Conservation (phyloP, 2,113 vertebrate genomes). For the Pterocles burchelli region DNA sequence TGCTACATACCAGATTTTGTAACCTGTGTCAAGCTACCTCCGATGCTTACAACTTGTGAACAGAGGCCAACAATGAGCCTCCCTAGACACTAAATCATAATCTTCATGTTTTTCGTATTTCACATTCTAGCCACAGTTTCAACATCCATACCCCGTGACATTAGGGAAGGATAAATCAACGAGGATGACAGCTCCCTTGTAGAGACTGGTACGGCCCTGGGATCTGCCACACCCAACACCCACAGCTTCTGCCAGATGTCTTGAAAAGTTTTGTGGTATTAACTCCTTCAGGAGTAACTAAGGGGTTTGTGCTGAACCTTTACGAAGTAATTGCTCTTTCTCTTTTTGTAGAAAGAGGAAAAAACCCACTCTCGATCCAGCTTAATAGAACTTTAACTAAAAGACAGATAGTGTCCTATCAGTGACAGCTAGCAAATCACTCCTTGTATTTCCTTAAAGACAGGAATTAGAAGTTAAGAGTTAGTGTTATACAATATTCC, state of each 20-base stretch:
- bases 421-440: not conserved
- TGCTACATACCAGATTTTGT: conserved; percentile 58
- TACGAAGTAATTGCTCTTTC: not conserved
- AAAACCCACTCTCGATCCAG: not conserved
- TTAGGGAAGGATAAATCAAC: conserved; percentile 89
- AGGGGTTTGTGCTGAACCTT: not conserved
- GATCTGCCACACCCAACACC: conserved; percentile 84
- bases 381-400: not conserved
- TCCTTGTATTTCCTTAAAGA: not conserved
- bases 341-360: not conserved
- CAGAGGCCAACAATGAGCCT: conserved; percentile 76
- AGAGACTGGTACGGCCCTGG: conserved; percentile 90
- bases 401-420: not conserved
- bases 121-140: conserved; percentile 89
- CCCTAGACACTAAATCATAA: conserved; percentile 88
- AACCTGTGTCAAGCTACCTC: conserved; percentile 64
- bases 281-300: conserved; percentile 68
- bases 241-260: conserved; percentile 87
- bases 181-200: conserved; percentile 86
- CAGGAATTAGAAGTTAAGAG: not conserved
- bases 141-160: conserved; percentile 89
- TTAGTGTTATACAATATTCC: not conserved
- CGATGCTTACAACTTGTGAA: conserved; percentile 66
- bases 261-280: conserved; percentile 59
- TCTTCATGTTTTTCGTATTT: conserved; percentile 88